These are phyloP conservation scores for Ptychobarbus kaznakovi DNA, from an alignment of 2,797 vertebrate genomes.

Conservation along the genomic window DNA sequence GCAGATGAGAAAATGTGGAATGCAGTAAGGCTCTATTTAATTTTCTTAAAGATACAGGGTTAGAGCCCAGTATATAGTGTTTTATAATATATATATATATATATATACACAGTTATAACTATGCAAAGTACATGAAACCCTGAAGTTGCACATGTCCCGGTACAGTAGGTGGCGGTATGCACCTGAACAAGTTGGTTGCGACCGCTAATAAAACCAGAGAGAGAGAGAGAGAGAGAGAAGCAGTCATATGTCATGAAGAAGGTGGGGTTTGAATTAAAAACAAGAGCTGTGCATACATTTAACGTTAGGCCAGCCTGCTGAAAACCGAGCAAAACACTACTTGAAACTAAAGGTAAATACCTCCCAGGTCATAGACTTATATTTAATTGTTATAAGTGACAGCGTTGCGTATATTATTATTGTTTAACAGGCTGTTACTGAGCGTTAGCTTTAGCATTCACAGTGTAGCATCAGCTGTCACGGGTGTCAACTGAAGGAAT, in stretches of 20 bases:
- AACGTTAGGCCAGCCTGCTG: not conserved
- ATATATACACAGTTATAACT: too few relatives aligned
- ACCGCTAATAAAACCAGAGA: too few relatives aligned
- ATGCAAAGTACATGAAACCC: too few relatives aligned
- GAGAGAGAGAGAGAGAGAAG: too few relatives aligned
- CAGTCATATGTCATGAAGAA: not conserved
- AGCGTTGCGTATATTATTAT: not conserved
- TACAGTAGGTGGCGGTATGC: too few relatives aligned
- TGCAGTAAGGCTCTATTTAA: too few relatives aligned
- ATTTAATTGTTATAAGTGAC: not conserved
- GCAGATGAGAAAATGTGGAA: too few relatives aligned
- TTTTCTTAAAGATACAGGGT: too few relatives aligned
- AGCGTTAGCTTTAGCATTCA: constrained; percentile 40
- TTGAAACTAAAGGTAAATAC: constrained; percentile 20
- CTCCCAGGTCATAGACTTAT: not conserved
- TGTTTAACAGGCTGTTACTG: not conserved
- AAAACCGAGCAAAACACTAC: not conserved
- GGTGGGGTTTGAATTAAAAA: constrained; percentile 39
- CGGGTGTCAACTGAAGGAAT: constrained; percentile 6
- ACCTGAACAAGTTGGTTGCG: too few relatives aligned
- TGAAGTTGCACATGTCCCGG: too few relatives aligned
- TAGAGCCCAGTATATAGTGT: too few relatives aligned
- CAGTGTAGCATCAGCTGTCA: constrained; percentile 40
- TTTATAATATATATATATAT: too few relatives aligned
- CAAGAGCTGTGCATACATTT: constrained; percentile 1